Conservation (phyloP, 2,113 vertebrate species). For the Strix uralensis region DNA sequence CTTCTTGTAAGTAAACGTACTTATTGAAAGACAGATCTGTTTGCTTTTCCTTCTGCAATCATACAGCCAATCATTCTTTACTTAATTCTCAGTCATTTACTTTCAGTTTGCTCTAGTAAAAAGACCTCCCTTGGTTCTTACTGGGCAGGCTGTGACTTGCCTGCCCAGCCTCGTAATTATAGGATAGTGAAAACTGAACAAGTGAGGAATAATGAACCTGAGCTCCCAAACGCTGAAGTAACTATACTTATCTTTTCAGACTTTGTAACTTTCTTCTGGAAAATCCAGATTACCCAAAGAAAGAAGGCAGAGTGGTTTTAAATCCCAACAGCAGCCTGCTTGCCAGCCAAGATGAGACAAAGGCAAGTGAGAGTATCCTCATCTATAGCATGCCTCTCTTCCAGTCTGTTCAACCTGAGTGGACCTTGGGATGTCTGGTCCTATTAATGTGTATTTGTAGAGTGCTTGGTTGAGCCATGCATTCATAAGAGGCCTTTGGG, state of each 20-base stretch:
- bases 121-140: neutral
- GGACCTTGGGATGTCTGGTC: neutral
- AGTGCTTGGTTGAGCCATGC: neutral
- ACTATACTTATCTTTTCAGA: constrained; percentile 74
- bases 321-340: constrained; percentile 90
- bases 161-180: neutral
- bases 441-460: neutral
- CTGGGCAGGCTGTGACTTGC: neutral
- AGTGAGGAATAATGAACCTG: neutral
- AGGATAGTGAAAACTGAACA: neutral
- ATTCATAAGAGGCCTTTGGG: neutral
- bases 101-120: neutral
- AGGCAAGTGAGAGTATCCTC: constrained; percentile 67
- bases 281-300: constrained; percentile 91
- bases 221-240: neutral
- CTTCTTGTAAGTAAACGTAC: neutral
- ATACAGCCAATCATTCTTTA: neutral
- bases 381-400: neutral
- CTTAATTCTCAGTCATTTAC: neutral
- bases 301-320: constrained; percentile 79
- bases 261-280: constrained; percentile 97
- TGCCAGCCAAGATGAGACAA: constrained; percentile 84
- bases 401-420: neutral
- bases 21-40: neutral
- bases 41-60: neutral